Evolutionary conservation across 2,113 vertebrate species (phyloP).

Genomic region (Prolemur simus): DNA sequence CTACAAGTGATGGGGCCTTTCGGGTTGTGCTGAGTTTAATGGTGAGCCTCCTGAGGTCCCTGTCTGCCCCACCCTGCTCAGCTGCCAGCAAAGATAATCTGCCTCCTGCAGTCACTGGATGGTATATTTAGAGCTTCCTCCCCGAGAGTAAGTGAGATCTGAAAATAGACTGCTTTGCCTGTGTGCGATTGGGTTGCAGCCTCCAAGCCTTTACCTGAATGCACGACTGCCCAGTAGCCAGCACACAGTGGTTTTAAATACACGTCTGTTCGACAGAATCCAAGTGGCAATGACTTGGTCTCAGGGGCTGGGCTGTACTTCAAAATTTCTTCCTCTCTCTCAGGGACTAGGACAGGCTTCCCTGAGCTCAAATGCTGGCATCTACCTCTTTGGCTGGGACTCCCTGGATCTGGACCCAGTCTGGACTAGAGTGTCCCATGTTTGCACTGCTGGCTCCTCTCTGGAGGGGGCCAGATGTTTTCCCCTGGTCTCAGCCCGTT

Average conservation of each 20-base stretch:
- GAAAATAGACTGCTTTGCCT: slow-evolving; percentile 65
- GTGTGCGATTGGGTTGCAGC: not conserved
- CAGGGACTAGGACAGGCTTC: not conserved
- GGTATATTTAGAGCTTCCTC: slow-evolving; percentile 73
- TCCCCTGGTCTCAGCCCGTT: not conserved
- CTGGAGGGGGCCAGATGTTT: slow-evolving; percentile 46
- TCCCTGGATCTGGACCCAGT: slow-evolving; percentile 18
- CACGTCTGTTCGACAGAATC: not conserved
- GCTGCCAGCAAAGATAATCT: slow-evolving; percentile 45
- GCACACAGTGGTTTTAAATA: not conserved
- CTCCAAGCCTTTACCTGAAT: slow-evolving; percentile 23
- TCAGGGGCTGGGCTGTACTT: not conserved
- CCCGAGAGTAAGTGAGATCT: slow-evolving; percentile 39
- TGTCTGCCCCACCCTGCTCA: slow-evolving; percentile 39
- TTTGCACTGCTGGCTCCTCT: not conserved
- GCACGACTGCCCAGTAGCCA: not conserved
- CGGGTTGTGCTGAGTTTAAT: not conserved
- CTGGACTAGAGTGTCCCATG: not conserved
- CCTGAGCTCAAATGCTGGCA: not conserved
- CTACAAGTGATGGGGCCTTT: not conserved
- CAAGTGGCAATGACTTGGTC: not conserved
- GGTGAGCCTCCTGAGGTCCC: not conserved
- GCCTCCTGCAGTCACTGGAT: slow-evolving; percentile 38
- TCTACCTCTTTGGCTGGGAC: not conserved
- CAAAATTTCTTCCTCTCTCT: not conserved